A percentile compares a stretch with the other conserved stretches of the same genome.
Conservation (phyloP, 2,113 vertebrate genomes). For the Lipophrys pholis region DNA sequence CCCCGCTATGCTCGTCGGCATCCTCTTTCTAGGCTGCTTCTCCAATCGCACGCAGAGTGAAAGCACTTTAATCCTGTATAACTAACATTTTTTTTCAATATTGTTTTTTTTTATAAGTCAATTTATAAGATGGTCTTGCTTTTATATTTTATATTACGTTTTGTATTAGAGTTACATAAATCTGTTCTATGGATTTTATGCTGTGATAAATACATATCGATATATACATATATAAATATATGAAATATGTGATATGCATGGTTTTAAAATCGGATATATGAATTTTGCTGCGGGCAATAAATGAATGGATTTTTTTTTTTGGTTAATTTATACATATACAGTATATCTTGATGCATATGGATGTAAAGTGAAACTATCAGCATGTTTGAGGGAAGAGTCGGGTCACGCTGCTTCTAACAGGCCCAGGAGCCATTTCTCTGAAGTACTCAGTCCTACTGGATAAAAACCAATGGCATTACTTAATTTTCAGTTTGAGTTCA, state of each 20-base stretch:
- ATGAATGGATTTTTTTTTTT: conserved; percentile 71
- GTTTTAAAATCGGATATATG: conserved; percentile 81
- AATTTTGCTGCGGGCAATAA: conserved; percentile 79
- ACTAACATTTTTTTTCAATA: conserved; percentile 55
- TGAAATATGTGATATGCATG: conserved; percentile 78
- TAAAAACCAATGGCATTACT: conserved; percentile 10
- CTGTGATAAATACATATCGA: conserved; percentile 64
- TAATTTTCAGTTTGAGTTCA: conserved; percentile 3
- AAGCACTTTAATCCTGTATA: conserved; percentile 85
- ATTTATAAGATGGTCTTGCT: conserved; percentile 75
- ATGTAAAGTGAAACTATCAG: conserved; percentile 59
- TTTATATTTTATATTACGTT: conserved; percentile 81
- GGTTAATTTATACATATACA: conserved; percentile 60
- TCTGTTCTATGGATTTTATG: conserved; percentile 70
- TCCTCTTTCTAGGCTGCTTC: conserved; percentile 70
- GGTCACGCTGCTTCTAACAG: conserved; percentile 29
- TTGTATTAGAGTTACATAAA: conserved; percentile 77
- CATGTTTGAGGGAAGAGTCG: conserved; percentile 59
- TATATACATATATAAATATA: conserved; percentile 26
- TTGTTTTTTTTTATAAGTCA: conserved; percentile 73
- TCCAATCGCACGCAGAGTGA: conserved; percentile 63
- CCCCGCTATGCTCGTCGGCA: conserved; percentile 61
- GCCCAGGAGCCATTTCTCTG: conserved; percentile 11
- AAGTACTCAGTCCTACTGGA: conserved; percentile 5
- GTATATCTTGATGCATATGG: conserved; percentile 58